These are phyloP conservation scores for Pangasius macronema DNA, from an alignment of 2,797 vertebrate species.

Conservation along the genomic window DNA sequence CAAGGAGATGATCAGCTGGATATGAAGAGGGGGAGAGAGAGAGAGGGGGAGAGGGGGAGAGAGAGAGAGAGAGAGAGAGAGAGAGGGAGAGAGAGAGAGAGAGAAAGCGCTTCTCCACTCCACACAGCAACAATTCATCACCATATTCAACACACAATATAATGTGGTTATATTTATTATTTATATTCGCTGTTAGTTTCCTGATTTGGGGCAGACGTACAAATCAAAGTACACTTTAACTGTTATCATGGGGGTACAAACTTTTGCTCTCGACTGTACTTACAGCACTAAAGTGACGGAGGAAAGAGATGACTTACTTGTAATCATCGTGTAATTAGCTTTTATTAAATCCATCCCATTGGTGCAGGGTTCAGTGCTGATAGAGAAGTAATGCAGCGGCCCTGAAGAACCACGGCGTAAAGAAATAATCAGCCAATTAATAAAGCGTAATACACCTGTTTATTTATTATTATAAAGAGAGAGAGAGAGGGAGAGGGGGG, in stretches of 20 bases:
- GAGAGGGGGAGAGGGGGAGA: no score
- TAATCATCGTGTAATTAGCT: background rate
- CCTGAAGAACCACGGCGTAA: background rate
- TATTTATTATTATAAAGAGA: background rate
- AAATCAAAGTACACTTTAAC: no score
- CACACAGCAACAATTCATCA: background rate
- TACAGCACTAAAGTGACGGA: background rate
- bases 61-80: no score
- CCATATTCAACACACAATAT: background rate
- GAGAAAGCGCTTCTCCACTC: background rate
- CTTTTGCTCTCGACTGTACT: background rate
- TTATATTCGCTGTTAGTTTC: no score
- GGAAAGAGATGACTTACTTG: conserved; percentile 27
- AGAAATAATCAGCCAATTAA: background rate
- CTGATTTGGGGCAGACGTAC: background rate
- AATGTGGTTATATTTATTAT: no score
- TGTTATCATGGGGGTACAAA: background rate
- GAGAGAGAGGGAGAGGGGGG: no score
- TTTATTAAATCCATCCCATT: background rate
- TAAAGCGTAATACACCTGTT: background rate
- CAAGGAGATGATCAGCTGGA: background rate
- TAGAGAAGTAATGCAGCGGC: conserved; percentile 20
- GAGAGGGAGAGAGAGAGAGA: no score
- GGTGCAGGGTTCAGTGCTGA: conserved; percentile 9
- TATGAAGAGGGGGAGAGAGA: background rate